Base-by-base conservation (phyloP, 2,888 invertebrate genomes). In the Ophraella communa region DNA sequence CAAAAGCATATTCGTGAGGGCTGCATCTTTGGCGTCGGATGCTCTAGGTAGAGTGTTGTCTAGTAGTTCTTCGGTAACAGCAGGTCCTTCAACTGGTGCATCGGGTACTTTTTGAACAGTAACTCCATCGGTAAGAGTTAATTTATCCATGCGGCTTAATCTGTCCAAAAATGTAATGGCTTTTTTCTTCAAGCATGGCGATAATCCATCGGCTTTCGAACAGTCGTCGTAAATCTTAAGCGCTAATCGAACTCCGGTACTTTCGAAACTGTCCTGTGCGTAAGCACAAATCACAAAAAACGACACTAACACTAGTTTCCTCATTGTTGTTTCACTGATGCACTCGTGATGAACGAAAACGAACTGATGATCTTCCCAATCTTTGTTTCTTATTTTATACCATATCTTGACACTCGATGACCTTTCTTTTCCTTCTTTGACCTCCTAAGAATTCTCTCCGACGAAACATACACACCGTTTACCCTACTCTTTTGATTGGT, bases 141-240 rank as follows among this genome's bases (percentile, higher is more conserved):
- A 74, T 18, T 87, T 85, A 21, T 91, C 90, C 83, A 93, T 89
- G 65, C 89, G 86, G 0, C 89, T 87, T 23, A 92, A 86, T 53
- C 93, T 85, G 76, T 93, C 93, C 71, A 93, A 88, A 79, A 93
- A 92, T 1, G 91, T 83, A 62, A 93, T 88, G 0, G 92, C 92
- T 78, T 92, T 93, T 81, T 91, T 92, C 84, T 93, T 93, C 55
- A 93, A 82, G 78, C 93, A 93, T 21, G 90, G 89, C 57, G 89
- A 83, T 57, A 93, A 84, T 52, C 90, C 91, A 64, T 89, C 89
- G 1, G 88, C 82, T 68, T 87, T 86, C 67, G 87, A 87, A 77
- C 93, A 93, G 74, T 93, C 93, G 73, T 93, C 92, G 80, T 92
- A 93, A 68, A 93, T 85, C 74, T 89, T 88, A 74, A 88, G 83